Evolutionary conservation across 2,888 invertebrate species (phyloP).

Genomic region (Geophilus truncorum): DNA sequence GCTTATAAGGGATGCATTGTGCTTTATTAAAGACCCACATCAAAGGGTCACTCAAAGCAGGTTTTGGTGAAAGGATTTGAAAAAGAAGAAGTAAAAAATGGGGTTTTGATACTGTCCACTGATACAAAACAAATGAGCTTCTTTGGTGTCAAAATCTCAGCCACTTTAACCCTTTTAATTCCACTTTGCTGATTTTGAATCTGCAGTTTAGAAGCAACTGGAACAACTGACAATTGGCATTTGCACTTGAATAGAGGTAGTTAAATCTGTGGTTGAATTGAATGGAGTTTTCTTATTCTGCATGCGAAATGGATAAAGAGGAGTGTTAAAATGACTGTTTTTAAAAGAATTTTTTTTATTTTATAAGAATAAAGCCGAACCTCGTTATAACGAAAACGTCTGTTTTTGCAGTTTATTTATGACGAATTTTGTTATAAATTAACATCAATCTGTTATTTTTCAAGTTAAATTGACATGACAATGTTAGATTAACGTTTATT

Average conservation of each 20-base stretch:
- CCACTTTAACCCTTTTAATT: conserved; percentile 1
- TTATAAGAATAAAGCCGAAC: no score
- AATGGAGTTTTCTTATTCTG: no score
- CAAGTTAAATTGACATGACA: no score
- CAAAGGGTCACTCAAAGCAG: background rate
- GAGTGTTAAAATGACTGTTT: no score
- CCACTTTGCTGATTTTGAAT: background rate
- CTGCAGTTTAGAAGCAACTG: background rate
- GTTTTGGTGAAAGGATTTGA: background rate
- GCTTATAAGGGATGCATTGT: background rate
- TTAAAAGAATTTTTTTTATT: no score
- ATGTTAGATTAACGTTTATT: no score
- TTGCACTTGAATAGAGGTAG: background rate
- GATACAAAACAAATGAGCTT: background rate
- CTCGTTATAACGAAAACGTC: no score
- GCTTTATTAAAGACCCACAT: background rate
- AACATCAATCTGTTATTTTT: no score
- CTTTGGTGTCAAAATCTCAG: background rate
- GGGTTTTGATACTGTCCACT: background rate
- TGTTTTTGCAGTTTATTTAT: no score
- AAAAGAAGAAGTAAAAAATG: background rate
- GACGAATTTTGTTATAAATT: no score
- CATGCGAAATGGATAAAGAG: background rate
- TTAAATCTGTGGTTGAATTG: background rate
- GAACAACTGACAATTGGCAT: background rate